Evolutionary conservation across 2,113 vertebrate species (phyloP).

Genomic region (Lutjanus erythropterus): DNA sequence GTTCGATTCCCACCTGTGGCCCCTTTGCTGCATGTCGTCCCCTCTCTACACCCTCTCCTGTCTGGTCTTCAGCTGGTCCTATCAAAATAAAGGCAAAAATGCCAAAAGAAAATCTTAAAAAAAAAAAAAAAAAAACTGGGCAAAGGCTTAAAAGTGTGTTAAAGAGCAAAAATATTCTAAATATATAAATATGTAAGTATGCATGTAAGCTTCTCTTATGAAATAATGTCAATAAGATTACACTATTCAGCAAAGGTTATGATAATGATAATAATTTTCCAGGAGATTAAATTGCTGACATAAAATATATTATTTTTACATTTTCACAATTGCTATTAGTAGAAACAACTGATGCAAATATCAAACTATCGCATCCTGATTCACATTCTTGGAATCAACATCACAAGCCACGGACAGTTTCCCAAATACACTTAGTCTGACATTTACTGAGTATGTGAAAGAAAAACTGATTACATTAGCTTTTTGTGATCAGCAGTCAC

Average conservation of each 20-base stretch:
- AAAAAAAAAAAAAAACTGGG: too few relatives aligned
- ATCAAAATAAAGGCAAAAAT: too few relatives aligned
- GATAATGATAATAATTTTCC: not conserved
- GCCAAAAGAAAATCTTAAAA: too few relatives aligned
- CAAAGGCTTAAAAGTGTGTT: too few relatives aligned
- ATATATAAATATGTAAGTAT: too few relatives aligned
- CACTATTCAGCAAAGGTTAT: not conserved
- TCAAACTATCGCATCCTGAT: not conserved
- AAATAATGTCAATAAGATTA: not conserved
- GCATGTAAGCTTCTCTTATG: not conserved
- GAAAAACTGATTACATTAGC: not conserved
- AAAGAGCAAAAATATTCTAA: too few relatives aligned
- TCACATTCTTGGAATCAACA: not conserved
- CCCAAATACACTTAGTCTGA: not conserved
- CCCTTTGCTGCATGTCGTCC: too few relatives aligned
- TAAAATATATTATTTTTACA: not conserved
- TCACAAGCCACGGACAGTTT: not conserved
- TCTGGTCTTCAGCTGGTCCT: too few relatives aligned
- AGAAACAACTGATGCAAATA: not conserved
- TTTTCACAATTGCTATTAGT: not conserved
- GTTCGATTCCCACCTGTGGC: too few relatives aligned
- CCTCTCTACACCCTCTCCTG: too few relatives aligned
- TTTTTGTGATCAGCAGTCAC: constrained; percentile 11
- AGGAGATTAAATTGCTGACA: not conserved
- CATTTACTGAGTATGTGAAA: not conserved